Evolutionary conservation across 2,888 invertebrate genomes (phyloP).

Genomic region (Andrena haemorrhoa): DNA sequence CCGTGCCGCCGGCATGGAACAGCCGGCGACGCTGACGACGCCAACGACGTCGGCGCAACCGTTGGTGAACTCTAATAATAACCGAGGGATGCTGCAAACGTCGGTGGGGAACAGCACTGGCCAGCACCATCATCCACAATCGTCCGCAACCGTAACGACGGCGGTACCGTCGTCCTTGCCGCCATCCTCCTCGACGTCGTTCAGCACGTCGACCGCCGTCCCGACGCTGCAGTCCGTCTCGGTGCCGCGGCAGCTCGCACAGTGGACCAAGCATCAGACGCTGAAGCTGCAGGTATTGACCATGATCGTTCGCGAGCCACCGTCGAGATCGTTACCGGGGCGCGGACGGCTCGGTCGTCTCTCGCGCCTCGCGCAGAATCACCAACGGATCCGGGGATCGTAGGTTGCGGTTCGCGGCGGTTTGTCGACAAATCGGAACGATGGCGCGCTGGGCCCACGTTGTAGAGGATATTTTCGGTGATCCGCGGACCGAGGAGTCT

Average conservation of each 20-base stretch:
- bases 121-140: slow-evolving; percentile 65
- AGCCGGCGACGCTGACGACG: slow-evolving; percentile 66
- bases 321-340: neutral
- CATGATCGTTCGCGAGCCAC: neutral
- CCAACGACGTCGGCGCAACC: slow-evolving; percentile 70
- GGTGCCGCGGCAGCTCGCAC: slow-evolving; percentile 80
- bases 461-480: slow-evolving; percentile 49
- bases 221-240: slow-evolving; percentile 75
- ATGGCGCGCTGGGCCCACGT: slow-evolving; percentile 5
- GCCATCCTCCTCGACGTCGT: slow-evolving; percentile 64
- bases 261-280: slow-evolving; percentile 83
- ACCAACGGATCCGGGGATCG: neutral
- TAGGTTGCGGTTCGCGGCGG: neutral
- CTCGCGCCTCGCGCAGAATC: neutral
- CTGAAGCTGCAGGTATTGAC: slow-evolving; percentile 81
- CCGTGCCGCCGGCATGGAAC: slow-evolving; percentile 64
- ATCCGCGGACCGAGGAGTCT: slow-evolving; percentile 14
- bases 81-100: slow-evolving; percentile 80
- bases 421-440: neutral
- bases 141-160: slow-evolving; percentile 66
- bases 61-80: slow-evolving; percentile 81
- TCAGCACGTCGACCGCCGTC: slow-evolving; percentile 66
- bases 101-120: slow-evolving; percentile 69
- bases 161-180: slow-evolving; percentile 70
- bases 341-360: neutral